Evolutionary conservation across 2,113 vertebrate species (phyloP).

Genomic region (Morone chrysops): DNA sequence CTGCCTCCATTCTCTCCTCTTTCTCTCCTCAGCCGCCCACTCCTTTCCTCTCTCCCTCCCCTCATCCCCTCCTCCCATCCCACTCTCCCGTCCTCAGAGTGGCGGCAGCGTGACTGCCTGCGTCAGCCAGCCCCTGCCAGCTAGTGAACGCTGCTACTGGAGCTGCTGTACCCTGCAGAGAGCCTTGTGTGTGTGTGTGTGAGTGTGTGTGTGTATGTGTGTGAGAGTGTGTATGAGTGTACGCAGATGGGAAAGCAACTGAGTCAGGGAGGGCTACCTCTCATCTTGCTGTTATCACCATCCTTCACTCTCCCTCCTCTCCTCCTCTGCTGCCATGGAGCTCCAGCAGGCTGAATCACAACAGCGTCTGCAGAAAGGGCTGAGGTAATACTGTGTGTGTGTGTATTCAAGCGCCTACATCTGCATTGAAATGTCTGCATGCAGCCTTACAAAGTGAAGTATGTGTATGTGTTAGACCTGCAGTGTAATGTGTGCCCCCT

Average conservation of each 20-base stretch:
- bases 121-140: constrained; percentile 63
- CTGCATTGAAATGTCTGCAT: constrained; percentile 43
- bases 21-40: background rate
- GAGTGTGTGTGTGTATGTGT: constrained; percentile 38
- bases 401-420: constrained; percentile 21
- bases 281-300: constrained; percentile 68
- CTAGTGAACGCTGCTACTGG: constrained; percentile 58
- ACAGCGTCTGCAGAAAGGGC: constrained; percentile 68
- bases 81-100: constrained; percentile 38
- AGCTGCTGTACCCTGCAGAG: constrained; percentile 63
- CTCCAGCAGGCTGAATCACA: constrained; percentile 72
- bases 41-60: background rate
- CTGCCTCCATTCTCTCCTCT: background rate
- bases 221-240: constrained; percentile 47
- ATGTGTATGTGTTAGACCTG: background rate
- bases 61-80: constrained; percentile 10
- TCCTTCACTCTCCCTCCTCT: constrained; percentile 64
- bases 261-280: constrained; percentile 77
- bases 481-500: constrained; percentile 7
- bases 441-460: constrained; percentile 41
- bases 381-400: constrained; percentile 70
- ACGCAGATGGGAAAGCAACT: constrained; percentile 71
- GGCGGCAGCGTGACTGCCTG: constrained; percentile 69
- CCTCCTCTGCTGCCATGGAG: constrained; percentile 76
- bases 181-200: constrained; percentile 33